Evolutionary conservation across 2,888 invertebrate genomes (phyloP), one percentile per base, ranked within the genome.

Genomic region (Papilio gigon): DNA sequence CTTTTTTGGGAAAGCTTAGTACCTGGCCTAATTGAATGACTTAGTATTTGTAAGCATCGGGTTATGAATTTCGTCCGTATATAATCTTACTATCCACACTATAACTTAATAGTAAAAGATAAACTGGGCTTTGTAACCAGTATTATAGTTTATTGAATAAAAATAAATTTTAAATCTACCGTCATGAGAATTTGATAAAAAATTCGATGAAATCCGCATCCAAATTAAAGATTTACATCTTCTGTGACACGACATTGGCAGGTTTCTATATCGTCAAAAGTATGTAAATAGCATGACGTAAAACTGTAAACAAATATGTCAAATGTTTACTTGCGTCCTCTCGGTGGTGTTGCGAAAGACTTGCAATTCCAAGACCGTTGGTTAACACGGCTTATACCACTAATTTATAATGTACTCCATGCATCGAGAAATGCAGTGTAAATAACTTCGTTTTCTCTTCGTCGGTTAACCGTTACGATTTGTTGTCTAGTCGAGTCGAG

Each of bases 371-470:
- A 72, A 68, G 65, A 72, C 71, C 62, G 62, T 75, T 77, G 72
- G 75, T 76, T 74, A 75, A 76, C 71, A 72, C 72, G 67, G 58
- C 17, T 61, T 73, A 75, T 84, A 83, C 88, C 75, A 78, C 87
- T 74, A 81, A 76, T 83, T 80, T 83, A 78, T 84, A 85, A 83
- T 72, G 66, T 53, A 67, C 67, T 58, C 56, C 65, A 68, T 35
- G 70, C 69, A 25, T 69, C 71, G 74, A 74, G 83, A 74, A 71
- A 68, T 70, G 75, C 74, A 74, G 74, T 68, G 70, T 70, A 77
- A 78, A 83, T 78, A 77, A 79, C 77, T 78, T 77, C 84, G 82
- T 85, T 87, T 85, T 79, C 79, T 79, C 76, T 76, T 78, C 82
- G 79, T 80, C 84, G 89, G 84, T 76, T 88, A 83, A 76, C 74